Conservation (phyloP, 2,888 invertebrate species). For the Rotaria sp. region DNA sequence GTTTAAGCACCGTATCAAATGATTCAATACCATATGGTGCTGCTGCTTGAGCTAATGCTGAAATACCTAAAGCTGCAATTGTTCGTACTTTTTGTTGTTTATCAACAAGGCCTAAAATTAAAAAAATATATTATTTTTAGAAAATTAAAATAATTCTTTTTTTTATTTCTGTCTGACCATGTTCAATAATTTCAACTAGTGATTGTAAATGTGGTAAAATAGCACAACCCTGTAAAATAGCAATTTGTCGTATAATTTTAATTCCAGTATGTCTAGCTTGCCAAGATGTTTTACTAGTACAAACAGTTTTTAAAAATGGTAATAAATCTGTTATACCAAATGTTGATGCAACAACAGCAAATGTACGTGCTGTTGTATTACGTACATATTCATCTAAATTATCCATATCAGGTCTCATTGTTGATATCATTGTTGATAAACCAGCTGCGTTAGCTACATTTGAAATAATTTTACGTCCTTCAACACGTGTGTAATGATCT, state of each 20-base stretch:
- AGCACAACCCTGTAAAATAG: conserved; percentile 98
- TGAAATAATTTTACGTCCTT: conserved; percentile 96
- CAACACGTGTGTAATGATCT: conserved; percentile 98
- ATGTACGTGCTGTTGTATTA: conserved; percentile 96
- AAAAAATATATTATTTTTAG: too few species aligned
- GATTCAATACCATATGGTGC: conserved; percentile 99
- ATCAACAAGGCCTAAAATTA: conserved; percentile 67
- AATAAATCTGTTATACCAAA: conserved; percentile 91
- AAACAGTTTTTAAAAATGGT: conserved; percentile 96
- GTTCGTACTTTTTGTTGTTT: conserved; percentile 98
- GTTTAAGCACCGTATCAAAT: conserved; percentile 96
- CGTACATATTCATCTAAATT: conserved; percentile 98
- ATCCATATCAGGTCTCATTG: conserved; percentile 99
- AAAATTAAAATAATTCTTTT: too few species aligned
- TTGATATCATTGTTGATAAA: conserved; percentile 98
- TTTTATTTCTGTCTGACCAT: conserved; percentile 58
- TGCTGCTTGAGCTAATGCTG: conserved; percentile 97
- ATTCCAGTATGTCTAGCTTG: conserved; percentile 94
- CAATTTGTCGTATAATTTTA: conserved; percentile 98
- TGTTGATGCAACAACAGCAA: conserved; percentile 98
- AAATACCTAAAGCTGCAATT: conserved; percentile 93
- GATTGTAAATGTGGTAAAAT: conserved; percentile 94
- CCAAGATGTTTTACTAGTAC: conserved; percentile 98
- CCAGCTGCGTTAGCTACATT: conserved; percentile 98
- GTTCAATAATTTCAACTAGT: conserved; percentile 96